Evolutionary conservation across 2,888 invertebrate genomes (phyloP), one percentile per base, ranked within the genome.

Genomic region (Caenorhabditis zanzibari): DNA sequence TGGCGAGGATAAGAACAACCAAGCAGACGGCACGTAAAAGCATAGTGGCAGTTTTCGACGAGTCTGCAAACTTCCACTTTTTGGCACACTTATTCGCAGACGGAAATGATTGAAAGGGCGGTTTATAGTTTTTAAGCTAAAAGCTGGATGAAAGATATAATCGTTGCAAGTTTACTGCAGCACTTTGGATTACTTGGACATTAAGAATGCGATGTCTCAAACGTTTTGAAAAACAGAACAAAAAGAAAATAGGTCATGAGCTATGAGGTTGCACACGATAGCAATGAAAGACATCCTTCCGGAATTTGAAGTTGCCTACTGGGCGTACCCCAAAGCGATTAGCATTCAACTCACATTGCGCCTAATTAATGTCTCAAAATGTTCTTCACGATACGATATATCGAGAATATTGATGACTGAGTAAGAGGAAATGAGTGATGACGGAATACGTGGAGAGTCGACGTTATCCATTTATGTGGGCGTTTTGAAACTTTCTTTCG

Each of bases 381-480:
- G 75, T 68, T 69, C 76, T 63, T 59, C 69, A 71, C 69, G 58
- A 68, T 68, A 68, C 76, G 59, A 69, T 77, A 68, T 76, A 76
- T 52, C 68, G 47, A 63, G 79, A 79, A 79, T 71, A 54, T 16
- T 63, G 79, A 79, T 79, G 79, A 79, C 79, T 64, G 71, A 77
- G 63, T 68, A 77, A 69, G 61, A 52, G 41, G 26, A 35, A 38
- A 32, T 47, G 56, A 79, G 32, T 41, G 59, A 71, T 16, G 28
- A 44, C 38, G 14, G 19, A 26, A 76, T 38, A 19, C 24, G 19
- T 10, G 47, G 56, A 61, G 71, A 56, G 16, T 19, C 19, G 47
- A 54, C 12, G 41, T 63, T 54, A 58, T 71, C 19, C 56, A 26
- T 56, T 71, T 49, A 71, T 54, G 69, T 79, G 79, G 71, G 79